Percentiles rank a stretch among this genome's conserved stretches.
These are phyloP conservation scores for Cepaea nemoralis DNA, from an alignment of 1,140 invertebrate species.

Conservation along the genomic window DNA sequence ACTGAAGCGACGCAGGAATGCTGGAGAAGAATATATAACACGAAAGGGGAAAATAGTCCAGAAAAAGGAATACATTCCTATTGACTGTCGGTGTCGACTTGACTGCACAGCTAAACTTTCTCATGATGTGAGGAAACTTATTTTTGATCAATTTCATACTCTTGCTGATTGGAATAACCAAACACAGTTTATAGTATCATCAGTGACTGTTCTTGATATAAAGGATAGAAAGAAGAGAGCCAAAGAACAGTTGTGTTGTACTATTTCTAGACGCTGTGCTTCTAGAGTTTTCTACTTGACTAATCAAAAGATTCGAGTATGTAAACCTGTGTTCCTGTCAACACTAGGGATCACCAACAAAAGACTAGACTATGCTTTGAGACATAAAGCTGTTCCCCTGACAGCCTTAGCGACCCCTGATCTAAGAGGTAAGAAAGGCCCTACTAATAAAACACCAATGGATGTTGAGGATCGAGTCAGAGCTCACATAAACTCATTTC, in stretches of 20 bases:
- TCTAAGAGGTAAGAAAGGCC: conserved; percentile 31
- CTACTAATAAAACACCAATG: conserved; percentile 26
- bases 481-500: conserved; percentile 33
- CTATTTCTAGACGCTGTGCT: not conserved
- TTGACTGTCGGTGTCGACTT: conserved; percentile 22
- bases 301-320: conserved; percentile 30
- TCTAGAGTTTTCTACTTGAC: conserved; percentile 26
- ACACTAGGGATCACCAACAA: conserved; percentile 30
- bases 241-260: not conserved
- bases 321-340: conserved; percentile 32
- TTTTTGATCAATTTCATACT: conserved; percentile 33
- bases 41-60: conserved; percentile 16
- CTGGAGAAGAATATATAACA: conserved; percentile 30
- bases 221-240: conserved; percentile 20
- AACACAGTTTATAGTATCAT: conserved; percentile 32
- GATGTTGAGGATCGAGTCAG: conserved; percentile 22
- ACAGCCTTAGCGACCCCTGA: conserved; percentile 29
- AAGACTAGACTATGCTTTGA: conserved; percentile 28
- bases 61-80: conserved; percentile 17
- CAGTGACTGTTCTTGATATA: conserved; percentile 24
- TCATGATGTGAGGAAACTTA: conserved; percentile 27
- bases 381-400: conserved; percentile 29
- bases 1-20: conserved; percentile 20
- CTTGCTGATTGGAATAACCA: conserved; percentile 33
- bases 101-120: conserved; percentile 25